Conservation (phyloP, 2,888 invertebrate genomes). For the Margaritifera margaritifera region DNA sequence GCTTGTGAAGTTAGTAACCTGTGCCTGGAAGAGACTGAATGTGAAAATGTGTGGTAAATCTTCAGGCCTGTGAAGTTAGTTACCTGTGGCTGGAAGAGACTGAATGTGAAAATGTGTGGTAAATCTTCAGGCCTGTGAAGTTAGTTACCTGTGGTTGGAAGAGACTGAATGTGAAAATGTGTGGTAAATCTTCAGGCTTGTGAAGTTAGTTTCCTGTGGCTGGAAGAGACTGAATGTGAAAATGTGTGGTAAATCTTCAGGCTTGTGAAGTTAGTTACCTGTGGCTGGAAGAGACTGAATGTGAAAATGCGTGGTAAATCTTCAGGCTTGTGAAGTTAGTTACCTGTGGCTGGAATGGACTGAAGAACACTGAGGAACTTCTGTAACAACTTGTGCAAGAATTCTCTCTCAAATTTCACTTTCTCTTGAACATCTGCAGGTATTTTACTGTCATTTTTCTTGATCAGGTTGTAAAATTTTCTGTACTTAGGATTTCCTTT, state of each 20-base stretch:
- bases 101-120: conserved; percentile 77
- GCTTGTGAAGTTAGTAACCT: conserved; percentile 43
- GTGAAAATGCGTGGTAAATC: no score
- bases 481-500: conserved; percentile 89
- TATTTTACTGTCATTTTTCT: conserved; percentile 82
- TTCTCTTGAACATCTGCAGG: conserved; percentile 67
- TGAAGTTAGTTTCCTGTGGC: conserved; percentile 54
- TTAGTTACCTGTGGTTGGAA: conserved; percentile 73
- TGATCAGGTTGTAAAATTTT: conserved; percentile 92
- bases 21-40: conserved; percentile 80
- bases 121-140: no score
- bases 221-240: conserved; percentile 81
- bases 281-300: conserved; percentile 79
- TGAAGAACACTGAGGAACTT: conserved; percentile 90
- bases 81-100: conserved; percentile 76
- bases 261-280: conserved; percentile 43
- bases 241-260: no score
- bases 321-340: neutral
- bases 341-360: conserved; percentile 76
- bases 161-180: conserved; percentile 79
- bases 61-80: neutral
- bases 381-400: conserved; percentile 88
- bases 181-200: no score
- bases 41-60: no score
- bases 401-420: conserved; percentile 86